Base-by-base conservation (phyloP, 2,113 vertebrate genomes). In the Empidonax traillii region DNA sequence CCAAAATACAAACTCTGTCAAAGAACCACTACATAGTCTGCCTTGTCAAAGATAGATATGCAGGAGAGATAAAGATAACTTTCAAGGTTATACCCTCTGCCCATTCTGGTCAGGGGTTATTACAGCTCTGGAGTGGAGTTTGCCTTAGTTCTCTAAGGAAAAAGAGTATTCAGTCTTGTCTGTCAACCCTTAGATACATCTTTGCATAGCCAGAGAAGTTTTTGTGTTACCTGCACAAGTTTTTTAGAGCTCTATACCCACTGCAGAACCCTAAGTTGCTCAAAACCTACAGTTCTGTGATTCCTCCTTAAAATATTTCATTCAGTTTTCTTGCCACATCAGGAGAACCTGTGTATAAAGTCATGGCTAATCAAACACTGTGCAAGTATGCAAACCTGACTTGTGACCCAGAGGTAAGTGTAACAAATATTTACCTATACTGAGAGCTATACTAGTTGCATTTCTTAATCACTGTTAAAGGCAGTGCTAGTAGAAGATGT, bases 271-370 rank as follows among this genome's bases (percentile, higher is more conserved):
- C 10, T 12, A 25, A 43, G 9, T 59, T 90, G 49, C 66, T 80
- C 24, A 47, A 76, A 86, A 46, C 19, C 27, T 62, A 15, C 37
- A 30, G 65, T 59, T 86, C 25, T 89, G 33, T 83, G 52, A 85
- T 93, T 98, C 75, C 25, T 95, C 97, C 98, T 98, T 98, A 98
- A 98, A 85, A 91, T 63, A 47, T 14, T 93, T 85, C 5, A 16
- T 90, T 72, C 87, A 99, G 99, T 88, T 99, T 99, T 91, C 97
- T 99, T 97, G 98, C 99, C 44, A 99, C 99, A 14, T 99, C 99
- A 65, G 99, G 99, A 30, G 96, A 98, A 49, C 98, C 99, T 20
- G 92, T 99, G 37, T 99, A 99, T 96, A 99, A 99, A 98, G 98
- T 99, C 74, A 97, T 98, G 94, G 97, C 98, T 39, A 94, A 98